Conservation (phyloP, 1,140 invertebrate genomes). For the Drosophila gunungcola region DNA sequence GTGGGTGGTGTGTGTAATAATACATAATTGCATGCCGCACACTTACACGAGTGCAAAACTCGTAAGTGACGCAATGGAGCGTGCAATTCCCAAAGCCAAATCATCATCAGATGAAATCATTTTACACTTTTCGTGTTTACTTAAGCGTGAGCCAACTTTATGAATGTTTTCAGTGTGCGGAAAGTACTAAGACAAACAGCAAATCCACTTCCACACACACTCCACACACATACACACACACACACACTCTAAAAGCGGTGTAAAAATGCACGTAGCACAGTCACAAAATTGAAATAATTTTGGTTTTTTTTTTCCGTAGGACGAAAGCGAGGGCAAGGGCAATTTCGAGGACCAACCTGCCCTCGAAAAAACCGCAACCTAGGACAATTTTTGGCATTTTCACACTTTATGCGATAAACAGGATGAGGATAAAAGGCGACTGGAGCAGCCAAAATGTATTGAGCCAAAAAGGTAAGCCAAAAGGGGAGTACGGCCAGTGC, state of each 20-base stretch:
- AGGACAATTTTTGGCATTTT: slow-evolving; percentile 79
- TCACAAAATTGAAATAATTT: slow-evolving; percentile 80
- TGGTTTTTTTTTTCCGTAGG: slow-evolving; percentile 7
- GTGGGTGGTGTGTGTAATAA: slow-evolving; percentile 29
- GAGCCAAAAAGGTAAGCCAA: slow-evolving; percentile 25
- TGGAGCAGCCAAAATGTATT: slow-evolving; percentile 25
- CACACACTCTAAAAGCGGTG: slow-evolving; percentile 5
- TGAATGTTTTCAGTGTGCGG: slow-evolving; percentile 50
- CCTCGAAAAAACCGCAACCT: slow-evolving; percentile 70
- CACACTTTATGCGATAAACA: slow-evolving; percentile 65
- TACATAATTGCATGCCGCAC: slow-evolving; percentile 31
- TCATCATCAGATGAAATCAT: slow-evolving; percentile 79
- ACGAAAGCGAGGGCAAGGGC: slow-evolving; percentile 23
- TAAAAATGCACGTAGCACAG: slow-evolving; percentile 69
- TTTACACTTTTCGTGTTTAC: slow-evolving; percentile 80
- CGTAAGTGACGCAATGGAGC: slow-evolving; percentile 53
- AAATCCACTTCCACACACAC: slow-evolving; percentile 50
- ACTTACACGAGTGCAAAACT: slow-evolving; percentile 12
- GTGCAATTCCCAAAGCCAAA: slow-evolving; percentile 55
- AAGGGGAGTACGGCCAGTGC: neutral
- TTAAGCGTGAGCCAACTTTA: slow-evolving; percentile 77
- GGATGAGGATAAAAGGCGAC: slow-evolving; percentile 34
- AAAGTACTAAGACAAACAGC: slow-evolving; percentile 67
- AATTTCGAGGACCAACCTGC: no score
- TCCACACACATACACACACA: slow-evolving; percentile 24